A percentile compares a stretch with the other conserved stretches of the same genome.
phyloP scores from a whole-genome alignment of 1,140 invertebrate genomes.

The Euwallacea fornicatus region DNA sequence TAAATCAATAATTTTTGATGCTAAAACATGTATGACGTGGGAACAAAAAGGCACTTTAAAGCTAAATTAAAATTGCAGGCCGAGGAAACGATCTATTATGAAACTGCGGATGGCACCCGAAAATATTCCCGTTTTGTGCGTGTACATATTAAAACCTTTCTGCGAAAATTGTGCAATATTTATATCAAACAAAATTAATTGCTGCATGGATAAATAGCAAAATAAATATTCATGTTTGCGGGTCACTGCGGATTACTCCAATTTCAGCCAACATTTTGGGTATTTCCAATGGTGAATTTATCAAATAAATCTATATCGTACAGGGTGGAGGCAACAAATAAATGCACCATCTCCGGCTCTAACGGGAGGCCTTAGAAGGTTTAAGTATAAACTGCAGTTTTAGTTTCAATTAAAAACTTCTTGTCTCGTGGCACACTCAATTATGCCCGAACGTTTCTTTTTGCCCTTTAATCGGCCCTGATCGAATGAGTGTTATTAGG shows the following conservation, averaged over 20 bases:
- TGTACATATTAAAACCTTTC: background rate
- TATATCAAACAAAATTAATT: slow-evolving; percentile 9
- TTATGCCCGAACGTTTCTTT: slow-evolving; percentile 4
- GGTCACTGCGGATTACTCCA: slow-evolving; percentile 5
- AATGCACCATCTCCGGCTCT: too few species aligned
- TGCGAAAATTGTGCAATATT: slow-evolving; percentile 7
- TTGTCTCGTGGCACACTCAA: background rate
- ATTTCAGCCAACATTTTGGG: background rate
- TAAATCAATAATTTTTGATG: too few species aligned
- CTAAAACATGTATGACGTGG: too few species aligned
- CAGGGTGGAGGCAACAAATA: too few species aligned
- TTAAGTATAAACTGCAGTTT: too few species aligned
- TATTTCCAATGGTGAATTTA: background rate
- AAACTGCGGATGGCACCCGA: too few species aligned
- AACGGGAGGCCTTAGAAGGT: too few species aligned
- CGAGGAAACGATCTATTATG: too few species aligned
- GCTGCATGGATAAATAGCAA: slow-evolving; percentile 7
- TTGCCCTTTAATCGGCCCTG: background rate
- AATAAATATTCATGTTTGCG: slow-evolving; percentile 7
- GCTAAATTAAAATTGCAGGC: too few species aligned
- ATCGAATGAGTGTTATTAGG: slow-evolving; percentile 15
- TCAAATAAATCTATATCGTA: background rate
- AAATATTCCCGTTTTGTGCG: too few species aligned
- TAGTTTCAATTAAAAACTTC: too few species aligned
- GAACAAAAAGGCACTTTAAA: too few species aligned